Percentiles rank a stretch among this genome's conserved stretches.
phyloP scores from a whole-genome alignment of 2,888 invertebrate genomes.

The Clitarchus hookeri region DNA sequence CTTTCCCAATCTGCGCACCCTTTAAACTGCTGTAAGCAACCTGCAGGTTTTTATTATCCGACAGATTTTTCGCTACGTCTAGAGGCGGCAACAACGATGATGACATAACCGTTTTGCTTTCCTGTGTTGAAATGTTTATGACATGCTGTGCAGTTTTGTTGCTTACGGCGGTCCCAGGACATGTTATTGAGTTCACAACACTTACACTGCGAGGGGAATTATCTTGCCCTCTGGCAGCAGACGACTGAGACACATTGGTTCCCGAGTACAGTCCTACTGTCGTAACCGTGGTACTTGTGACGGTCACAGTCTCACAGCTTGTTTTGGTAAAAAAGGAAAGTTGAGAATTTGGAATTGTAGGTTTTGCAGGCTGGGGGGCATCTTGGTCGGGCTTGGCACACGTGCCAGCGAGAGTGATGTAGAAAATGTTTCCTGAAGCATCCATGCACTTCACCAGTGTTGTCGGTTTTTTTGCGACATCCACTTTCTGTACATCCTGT shows the following conservation, averaged over 20 bases:
- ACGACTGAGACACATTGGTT: background rate
- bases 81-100: background rate
- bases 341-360: background rate
- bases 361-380: background rate
- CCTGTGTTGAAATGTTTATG: background rate
- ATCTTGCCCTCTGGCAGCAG: background rate
- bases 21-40: background rate
- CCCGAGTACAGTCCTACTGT: background rate
- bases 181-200: background rate
- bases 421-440: slow-evolving; percentile 34
- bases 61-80: background rate
- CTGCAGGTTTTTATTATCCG: background rate
- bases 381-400: background rate
- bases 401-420: slow-evolving; percentile 27
- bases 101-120: background rate
- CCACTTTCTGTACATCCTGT: slow-evolving; percentile 28
- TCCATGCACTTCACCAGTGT: slow-evolving; percentile 37
- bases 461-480: slow-evolving; percentile 27
- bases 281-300: background rate
- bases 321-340: background rate
- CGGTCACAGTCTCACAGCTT: background rate
- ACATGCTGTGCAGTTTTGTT: background rate
- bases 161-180: background rate
- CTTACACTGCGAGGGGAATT: background rate
- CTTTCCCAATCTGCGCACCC: background rate